Conservation (phyloP, 2,888 invertebrate species). For the Heliconius sara region DNA sequence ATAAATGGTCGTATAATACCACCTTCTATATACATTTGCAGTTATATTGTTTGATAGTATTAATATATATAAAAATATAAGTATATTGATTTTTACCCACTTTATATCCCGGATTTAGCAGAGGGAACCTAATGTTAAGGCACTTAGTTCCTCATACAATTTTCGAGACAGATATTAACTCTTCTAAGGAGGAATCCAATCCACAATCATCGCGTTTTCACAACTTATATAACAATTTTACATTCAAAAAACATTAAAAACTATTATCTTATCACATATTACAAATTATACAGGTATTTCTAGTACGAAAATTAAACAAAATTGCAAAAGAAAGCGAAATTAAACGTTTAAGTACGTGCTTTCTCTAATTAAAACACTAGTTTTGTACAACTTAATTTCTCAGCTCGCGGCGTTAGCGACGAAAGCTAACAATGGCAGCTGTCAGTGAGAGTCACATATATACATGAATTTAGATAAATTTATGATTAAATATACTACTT, state of each 20-base stretch:
- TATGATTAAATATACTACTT: conserved; percentile 3
- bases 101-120: too few species aligned
- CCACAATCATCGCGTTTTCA: neutral
- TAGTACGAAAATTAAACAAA: conserved; percentile 1
- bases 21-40: neutral
- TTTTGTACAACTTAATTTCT: conserved; percentile 37
- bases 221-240: neutral
- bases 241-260: neutral
- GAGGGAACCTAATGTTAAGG: too few species aligned
- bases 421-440: conserved; percentile 35
- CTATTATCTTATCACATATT: neutral
- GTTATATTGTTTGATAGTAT: neutral
- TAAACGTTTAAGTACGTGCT: conserved; percentile 29
- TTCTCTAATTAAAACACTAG: conserved; percentile 41
- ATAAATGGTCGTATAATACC: neutral
- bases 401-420: conserved; percentile 35
- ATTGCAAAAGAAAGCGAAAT: conserved; percentile 36
- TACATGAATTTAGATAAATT: conserved; percentile 8
- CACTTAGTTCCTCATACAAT: too few species aligned
- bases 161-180: too few species aligned
- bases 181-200: too few species aligned
- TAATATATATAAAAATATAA: too few species aligned
- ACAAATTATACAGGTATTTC: conserved; percentile 6
- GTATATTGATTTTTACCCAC: too few species aligned
- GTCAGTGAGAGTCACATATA: conserved; percentile 34